A percentile compares a stretch with the other conserved stretches of the same genome.
Evolutionary conservation across 2,888 invertebrate species (phyloP).

Genomic region (Limnephilus lunatus): DNA sequence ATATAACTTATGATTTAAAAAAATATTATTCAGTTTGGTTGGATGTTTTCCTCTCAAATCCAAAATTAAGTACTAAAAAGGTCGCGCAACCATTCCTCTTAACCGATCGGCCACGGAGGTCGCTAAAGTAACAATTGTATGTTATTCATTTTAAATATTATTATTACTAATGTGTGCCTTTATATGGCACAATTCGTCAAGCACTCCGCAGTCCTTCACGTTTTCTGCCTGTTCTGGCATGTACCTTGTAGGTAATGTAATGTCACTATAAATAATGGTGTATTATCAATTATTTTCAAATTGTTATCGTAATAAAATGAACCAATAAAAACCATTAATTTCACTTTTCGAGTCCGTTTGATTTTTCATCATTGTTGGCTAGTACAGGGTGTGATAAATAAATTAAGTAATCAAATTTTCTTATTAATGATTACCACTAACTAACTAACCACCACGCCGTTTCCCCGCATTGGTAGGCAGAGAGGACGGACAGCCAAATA

Average conservation of each 20-base stretch:
- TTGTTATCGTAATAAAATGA: conserved; percentile 28
- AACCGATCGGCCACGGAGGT: background rate
- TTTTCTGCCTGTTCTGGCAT: background rate
- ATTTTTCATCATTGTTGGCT: conserved; percentile 7
- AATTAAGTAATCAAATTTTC: too few relatives aligned
- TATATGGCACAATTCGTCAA: background rate
- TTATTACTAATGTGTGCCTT: background rate
- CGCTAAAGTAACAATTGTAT: background rate
- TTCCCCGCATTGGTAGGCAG: too few relatives aligned
- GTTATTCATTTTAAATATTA: background rate
- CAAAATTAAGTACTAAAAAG: too few relatives aligned
- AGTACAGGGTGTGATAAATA: background rate
- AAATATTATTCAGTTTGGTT: too few relatives aligned
- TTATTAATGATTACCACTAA: too few relatives aligned
- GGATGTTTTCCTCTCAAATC: too few relatives aligned
- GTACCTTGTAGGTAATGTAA: background rate
- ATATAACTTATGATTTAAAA: too few relatives aligned
- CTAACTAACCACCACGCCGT: too few relatives aligned
- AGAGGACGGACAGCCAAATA: too few relatives aligned
- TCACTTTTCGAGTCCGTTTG: conserved; percentile 13
- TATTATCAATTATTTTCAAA: conserved; percentile 41
- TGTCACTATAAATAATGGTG: background rate
- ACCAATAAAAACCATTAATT: conserved; percentile 41
- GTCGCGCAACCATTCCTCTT: background rate
- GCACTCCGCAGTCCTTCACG: background rate